Evolutionary conservation across 2,113 vertebrate species (phyloP).

Genomic region (Carlito syrichta): DNA sequence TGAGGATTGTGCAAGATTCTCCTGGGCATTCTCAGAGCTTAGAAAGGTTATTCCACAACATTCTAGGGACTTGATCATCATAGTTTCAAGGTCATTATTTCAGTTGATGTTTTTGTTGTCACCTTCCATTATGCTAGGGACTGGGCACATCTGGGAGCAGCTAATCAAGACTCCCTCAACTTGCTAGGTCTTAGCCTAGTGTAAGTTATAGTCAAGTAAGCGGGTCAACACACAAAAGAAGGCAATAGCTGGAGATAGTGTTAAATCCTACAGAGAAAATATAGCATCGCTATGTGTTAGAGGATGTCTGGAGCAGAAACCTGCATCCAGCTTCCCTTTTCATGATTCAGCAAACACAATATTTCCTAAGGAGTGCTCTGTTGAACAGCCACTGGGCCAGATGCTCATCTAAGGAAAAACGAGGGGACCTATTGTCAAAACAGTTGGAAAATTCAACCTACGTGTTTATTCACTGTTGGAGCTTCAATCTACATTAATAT

Average conservation of each 20-base stretch:
- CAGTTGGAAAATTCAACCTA: not conserved
- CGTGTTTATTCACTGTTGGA: not conserved
- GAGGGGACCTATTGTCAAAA: not conserved
- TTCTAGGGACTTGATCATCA: not conserved
- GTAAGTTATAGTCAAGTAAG: not conserved
- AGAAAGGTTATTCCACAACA: not conserved
- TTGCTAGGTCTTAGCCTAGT: not conserved
- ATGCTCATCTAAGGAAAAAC: not conserved
- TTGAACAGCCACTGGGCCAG: not conserved
- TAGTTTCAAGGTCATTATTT: not conserved
- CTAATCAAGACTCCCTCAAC: not conserved
- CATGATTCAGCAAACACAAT: not conserved
- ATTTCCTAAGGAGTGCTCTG: not conserved
- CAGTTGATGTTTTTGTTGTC: not conserved
- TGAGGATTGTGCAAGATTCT: fast-evolving
- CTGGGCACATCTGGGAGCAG: not conserved
- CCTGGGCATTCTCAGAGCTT: not conserved
- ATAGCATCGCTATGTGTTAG: not conserved
- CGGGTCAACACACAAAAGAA: not conserved
- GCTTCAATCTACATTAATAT: not conserved
- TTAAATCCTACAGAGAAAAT: not conserved
- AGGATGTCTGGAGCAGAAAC: not conserved
- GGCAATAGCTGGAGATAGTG: fast-evolving
- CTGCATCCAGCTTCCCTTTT: not conserved
- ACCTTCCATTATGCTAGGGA: not conserved